phyloP scores from a whole-genome alignment of 2,797 vertebrate genomes.

The Pseudotriccus pelzelni region DNA sequence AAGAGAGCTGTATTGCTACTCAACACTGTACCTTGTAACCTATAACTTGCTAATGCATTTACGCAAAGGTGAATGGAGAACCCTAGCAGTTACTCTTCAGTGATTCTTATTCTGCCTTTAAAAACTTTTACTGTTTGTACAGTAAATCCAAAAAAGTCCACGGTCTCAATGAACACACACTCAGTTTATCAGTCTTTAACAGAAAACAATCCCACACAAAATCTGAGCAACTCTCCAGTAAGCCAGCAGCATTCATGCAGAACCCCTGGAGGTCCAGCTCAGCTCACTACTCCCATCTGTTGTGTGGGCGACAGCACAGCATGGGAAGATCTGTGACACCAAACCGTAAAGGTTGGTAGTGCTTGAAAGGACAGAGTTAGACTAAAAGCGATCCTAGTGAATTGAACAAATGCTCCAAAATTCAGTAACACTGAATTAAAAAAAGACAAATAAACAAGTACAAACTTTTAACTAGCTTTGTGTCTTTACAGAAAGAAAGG shows the following conservation, averaged over 20 bases:
- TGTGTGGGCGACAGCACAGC: not conserved
- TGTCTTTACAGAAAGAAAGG: conserved; percentile 13
- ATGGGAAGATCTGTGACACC: not conserved
- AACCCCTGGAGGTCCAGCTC: not conserved
- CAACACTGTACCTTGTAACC: not conserved
- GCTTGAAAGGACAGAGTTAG: not conserved
- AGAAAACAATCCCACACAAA: not conserved
- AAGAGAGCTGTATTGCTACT: not conserved
- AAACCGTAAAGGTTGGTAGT: not conserved
- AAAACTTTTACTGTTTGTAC: not conserved
- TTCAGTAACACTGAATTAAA: not conserved
- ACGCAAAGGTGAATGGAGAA: not conserved
- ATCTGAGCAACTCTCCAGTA: not conserved
- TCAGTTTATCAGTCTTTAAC: not conserved
- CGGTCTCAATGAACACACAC: not conserved
- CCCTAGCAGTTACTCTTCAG: not conserved
- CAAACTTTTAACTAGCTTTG: not conserved
- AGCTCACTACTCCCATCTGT: not conserved
- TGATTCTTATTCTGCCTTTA: not conserved
- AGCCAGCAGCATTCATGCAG: not conserved
- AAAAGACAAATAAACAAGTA: conserved; percentile 28
- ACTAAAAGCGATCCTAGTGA: not conserved
- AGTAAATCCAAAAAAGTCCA: not conserved
- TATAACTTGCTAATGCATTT: not conserved
- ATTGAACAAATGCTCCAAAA: conserved; percentile 11